phyloP scores from a whole-genome alignment of 2,113 vertebrate genomes.

The Hassar affinis region DNA sequence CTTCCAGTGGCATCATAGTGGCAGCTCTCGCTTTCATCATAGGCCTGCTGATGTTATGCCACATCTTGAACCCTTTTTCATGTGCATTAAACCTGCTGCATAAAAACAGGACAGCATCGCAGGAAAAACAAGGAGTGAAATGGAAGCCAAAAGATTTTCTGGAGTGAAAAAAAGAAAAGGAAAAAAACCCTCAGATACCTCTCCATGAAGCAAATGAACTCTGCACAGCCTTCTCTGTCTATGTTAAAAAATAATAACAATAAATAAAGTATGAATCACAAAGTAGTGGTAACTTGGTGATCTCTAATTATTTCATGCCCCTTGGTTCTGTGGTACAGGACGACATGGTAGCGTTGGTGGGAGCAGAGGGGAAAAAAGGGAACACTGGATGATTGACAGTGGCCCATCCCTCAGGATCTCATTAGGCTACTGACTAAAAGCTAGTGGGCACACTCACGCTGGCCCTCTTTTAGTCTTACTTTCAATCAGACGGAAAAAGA shows the following conservation, averaged over 20 bases:
- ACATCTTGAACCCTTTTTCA: constrained; percentile 46
- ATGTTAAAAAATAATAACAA: constrained; percentile 44
- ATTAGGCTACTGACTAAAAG: constrained; percentile 81
- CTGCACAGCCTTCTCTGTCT: neutral
- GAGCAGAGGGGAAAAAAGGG: constrained; percentile 43
- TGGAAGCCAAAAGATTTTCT: constrained; percentile 13
- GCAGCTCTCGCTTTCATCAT: constrained; percentile 47
- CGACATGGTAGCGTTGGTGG: constrained; percentile 61
- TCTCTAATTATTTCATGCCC: constrained; percentile 79
- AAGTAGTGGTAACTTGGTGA: constrained; percentile 63
- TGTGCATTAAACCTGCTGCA: constrained; percentile 39
- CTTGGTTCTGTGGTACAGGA: constrained; percentile 71
- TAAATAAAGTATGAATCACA: constrained; percentile 35
- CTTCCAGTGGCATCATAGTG: constrained; percentile 40
- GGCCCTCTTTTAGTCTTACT: constrained; percentile 73
- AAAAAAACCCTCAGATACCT: neutral
- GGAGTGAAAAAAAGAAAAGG: constrained; percentile 2
- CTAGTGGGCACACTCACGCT: constrained; percentile 75
- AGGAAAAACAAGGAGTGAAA: constrained; percentile 14
- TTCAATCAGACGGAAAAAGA: constrained; percentile 71
- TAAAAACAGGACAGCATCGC: constrained; percentile 20
- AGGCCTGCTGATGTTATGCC: constrained; percentile 24
- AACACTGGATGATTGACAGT: constrained; percentile 71
- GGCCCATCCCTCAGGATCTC: constrained; percentile 78
- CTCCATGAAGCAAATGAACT: constrained; percentile 44